A percentile compares a stretch with the other conserved stretches of the same genome.
Evolutionary conservation across 2,113 vertebrate species (phyloP).

Genomic region (Heloderma charlesbogerti): DNA sequence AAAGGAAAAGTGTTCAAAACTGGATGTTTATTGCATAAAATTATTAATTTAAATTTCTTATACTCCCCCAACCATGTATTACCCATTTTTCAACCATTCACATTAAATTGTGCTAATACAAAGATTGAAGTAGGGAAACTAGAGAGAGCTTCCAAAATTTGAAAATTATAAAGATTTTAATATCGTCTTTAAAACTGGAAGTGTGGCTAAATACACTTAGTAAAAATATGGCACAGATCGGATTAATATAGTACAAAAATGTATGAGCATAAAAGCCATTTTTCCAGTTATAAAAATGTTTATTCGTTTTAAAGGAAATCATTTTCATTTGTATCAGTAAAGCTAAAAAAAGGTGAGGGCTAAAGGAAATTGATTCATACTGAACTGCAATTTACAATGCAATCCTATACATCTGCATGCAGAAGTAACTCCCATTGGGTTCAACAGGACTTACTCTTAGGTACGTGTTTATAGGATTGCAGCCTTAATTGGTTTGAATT

Average conservation of each 20-base stretch:
- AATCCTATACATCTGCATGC: not conserved
- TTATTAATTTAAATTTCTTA: slow-evolving; percentile 63
- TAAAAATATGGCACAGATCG: slow-evolving; percentile 25
- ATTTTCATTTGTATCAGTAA: slow-evolving; percentile 27
- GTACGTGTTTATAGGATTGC: slow-evolving; percentile 15
- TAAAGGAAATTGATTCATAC: slow-evolving; percentile 41
- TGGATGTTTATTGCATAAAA: slow-evolving; percentile 80
- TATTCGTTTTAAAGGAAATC: slow-evolving; percentile 48
- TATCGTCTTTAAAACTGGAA: slow-evolving; percentile 47
- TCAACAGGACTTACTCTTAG: not conserved
- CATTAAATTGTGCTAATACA: slow-evolving; percentile 52
- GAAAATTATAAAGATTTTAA: slow-evolving; percentile 42
- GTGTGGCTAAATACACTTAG: slow-evolving; percentile 23
- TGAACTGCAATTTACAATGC: slow-evolving; percentile 36
- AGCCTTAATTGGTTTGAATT: slow-evolving; percentile 3
- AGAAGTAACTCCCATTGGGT: not conserved
- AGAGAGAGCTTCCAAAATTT: slow-evolving; percentile 35
- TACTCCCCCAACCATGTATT: slow-evolving; percentile 42
- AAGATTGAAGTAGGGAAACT: slow-evolving; percentile 57
- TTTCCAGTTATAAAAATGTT: slow-evolving; percentile 43
- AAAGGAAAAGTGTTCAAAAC: slow-evolving; percentile 50
- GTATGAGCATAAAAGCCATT: slow-evolving; percentile 27
- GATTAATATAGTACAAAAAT: slow-evolving; percentile 45
- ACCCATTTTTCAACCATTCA: slow-evolving; percentile 55
- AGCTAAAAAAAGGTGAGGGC: slow-evolving; percentile 9